Base-by-base conservation (phyloP, 1,140 invertebrate genomes). In the Xylocopa sonorina region DNA sequence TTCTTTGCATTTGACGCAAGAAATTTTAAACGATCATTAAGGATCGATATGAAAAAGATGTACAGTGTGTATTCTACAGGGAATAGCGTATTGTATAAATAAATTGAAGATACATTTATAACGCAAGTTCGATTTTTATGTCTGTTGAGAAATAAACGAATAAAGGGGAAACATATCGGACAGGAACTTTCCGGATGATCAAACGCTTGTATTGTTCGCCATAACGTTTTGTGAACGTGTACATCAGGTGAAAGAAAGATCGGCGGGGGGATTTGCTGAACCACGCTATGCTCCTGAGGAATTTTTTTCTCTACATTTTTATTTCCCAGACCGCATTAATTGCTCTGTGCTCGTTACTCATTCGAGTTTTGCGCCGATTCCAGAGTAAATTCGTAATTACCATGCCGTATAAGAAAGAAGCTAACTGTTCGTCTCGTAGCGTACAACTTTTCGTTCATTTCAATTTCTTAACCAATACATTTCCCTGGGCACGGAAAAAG, bases 321-420 rank as follows among this genome's bases (percentile, higher is more conserved):
- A n/a, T 72, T 72, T 68, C 12, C 24, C 21, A 10, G 32, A 16
- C 38, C 38, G n/a, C 38, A 51, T 72, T 78, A 72, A 72, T 78
- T 72, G 38, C 34, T 72, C 34, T 62, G 48, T 41, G 68, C 76
- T 78, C 67, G 68, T 71, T 72, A 78, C 46, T 63, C 68, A 46
- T 63, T 63, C 76, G 46, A 62, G 38, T n/a, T 66, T 55, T 58
- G 53, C 41, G 16, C 24, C 55, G 43, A 41, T 48, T 69, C 32
- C 16, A 6, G 16, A 69, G 18, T 55, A 57, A 46, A 29, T 34
- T 27, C n/a, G 18, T 77, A 34, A 68, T 55, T 57, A 58, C n/a
- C 53, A 27, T 32, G 53, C 27, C n/a, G 4, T 12, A 50, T 2
- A 34, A 51, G 27, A 48, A 34, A 51, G 27, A 48, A n/a, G n/a